phyloP scores from a whole-genome alignment of 1,140 invertebrate genomes.

The Bombyx mori region ASM3026992v2 NC_085110.1:11229001-11229500 shows the following conservation, averaged over 20 bases:
- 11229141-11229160: too few species aligned
- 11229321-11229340: conserved; percentile 60
- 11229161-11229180: too few species aligned
- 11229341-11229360: conserved; percentile 63
- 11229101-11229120: too few species aligned
- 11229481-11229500: conserved; percentile 16
- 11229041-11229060: too few species aligned
- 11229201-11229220: too few species aligned
- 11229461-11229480: conserved; percentile 12
- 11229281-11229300: conserved; percentile 64
- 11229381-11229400: conserved; percentile 31
- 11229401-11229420: conserved; percentile 36
- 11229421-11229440: conserved; percentile 18
- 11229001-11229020: too few species aligned
- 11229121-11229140: too few species aligned
- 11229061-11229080: too few species aligned
- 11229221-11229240: too few species aligned
- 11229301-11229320: conserved; percentile 59
- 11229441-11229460: conserved; percentile 17
- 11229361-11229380: conserved; percentile 52
- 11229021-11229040: too few species aligned
- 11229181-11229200: too few species aligned
- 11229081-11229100: too few species aligned
- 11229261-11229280: conserved; percentile 42
- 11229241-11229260: conserved; percentile 28